A percentile compares a stretch with the other conserved stretches of the same genome.
These are phyloP conservation scores for Agonopterix subpropinquella DNA, from an alignment of 2,888 invertebrate species.

Conservation along the genomic window DNA sequence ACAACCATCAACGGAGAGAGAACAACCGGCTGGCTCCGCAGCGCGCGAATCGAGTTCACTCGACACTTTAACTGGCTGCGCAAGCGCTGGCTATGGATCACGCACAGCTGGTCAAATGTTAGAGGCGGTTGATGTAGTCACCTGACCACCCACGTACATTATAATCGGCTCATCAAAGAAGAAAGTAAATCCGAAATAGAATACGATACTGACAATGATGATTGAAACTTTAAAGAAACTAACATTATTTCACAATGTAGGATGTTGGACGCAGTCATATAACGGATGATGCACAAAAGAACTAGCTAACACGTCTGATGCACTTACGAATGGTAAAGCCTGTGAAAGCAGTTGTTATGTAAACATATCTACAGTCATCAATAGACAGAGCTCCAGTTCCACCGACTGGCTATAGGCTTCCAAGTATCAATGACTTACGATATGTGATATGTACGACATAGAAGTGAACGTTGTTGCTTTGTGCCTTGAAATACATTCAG, in stretches of 20 bases:
- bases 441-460: not conserved
- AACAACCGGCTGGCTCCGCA: constrained; percentile 15
- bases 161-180: constrained; percentile 15
- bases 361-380: constrained; percentile 26
- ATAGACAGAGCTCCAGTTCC: constrained; percentile 7
- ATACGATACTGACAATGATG: too few relatives aligned
- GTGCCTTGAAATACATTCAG: constrained; percentile 4
- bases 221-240: too few relatives aligned
- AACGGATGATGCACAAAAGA: constrained; percentile 1
- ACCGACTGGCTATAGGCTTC: too few relatives aligned
- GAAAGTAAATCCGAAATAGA: too few relatives aligned
- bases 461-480: constrained; percentile 4
- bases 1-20: not conserved
- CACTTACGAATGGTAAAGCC: constrained; percentile 18
- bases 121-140: constrained; percentile 13
- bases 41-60: constrained; percentile 55
- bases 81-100: constrained; percentile 16
- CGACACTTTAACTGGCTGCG: constrained; percentile 26
- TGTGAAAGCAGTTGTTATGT: constrained; percentile 46
- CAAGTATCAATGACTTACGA: not conserved
- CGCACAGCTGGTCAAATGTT: constrained; percentile 3
- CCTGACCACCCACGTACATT: constrained; percentile 27
- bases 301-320: constrained; percentile 3
- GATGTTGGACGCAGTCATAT: not conserved
- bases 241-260: not conserved